Conservation (phyloP, 2,888 invertebrate genomes). For the Drosophila anceps region DNA sequence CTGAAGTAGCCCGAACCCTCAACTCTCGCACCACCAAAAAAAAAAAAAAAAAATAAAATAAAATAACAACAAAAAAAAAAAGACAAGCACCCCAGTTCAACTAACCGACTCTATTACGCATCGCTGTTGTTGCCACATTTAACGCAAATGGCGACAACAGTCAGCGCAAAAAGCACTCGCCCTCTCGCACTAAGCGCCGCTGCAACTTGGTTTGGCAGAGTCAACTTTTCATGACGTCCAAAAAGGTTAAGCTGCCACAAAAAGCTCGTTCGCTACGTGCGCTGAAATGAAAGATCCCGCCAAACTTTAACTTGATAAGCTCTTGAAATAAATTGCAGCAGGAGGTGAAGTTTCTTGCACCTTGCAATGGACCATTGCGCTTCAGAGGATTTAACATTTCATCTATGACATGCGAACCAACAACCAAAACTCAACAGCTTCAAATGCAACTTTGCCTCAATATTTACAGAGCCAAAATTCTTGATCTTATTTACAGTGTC, state of each 20-base stretch:
- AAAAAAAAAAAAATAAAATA: background rate
- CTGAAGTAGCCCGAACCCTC: constrained; percentile 17
- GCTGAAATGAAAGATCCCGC: constrained; percentile 66
- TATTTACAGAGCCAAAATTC: background rate
- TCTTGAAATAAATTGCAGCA: constrained; percentile 67
- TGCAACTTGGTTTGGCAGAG: constrained; percentile 12
- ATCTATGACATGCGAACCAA: constrained; percentile 31
- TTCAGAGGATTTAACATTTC: constrained; percentile 39
- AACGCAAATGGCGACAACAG: constrained; percentile 79
- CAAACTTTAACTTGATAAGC: constrained; percentile 78
- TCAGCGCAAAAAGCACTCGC: constrained; percentile 54
- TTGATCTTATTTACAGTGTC: constrained; percentile 4
- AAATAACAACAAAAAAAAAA: background rate
- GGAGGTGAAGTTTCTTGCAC: constrained; percentile 33
- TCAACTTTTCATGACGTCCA: constrained; percentile 64
- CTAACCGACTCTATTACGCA: constrained; percentile 77
- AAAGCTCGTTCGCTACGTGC: constrained; percentile 58
- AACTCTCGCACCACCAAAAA: constrained; percentile 17
- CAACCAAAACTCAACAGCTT: constrained; percentile 8
- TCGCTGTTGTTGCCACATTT: constrained; percentile 57
- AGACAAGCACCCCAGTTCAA: constrained; percentile 30
- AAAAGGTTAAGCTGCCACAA: constrained; percentile 76
- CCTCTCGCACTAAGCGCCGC: background rate
- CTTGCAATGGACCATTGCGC: constrained; percentile 2
- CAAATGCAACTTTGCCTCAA: background rate